Evolutionary conservation across 2,113 vertebrate genomes (phyloP).

Genomic region (Lepus europaeus): DNA sequence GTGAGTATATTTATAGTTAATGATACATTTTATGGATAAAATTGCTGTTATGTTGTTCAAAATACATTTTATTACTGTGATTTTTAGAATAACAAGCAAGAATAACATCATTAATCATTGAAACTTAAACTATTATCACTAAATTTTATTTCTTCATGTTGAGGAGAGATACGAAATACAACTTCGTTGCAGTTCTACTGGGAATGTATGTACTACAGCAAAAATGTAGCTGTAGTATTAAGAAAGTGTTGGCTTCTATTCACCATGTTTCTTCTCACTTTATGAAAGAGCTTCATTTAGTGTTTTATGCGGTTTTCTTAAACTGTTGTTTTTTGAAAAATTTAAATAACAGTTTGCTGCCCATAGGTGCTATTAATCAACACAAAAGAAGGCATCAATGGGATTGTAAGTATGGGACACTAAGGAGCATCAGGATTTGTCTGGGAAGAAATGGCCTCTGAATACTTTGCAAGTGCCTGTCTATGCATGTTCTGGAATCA

Average conservation of each 20-base stretch:
- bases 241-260: not conserved
- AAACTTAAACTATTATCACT: conserved; percentile 5
- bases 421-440: not conserved
- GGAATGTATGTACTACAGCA: not conserved
- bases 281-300: not conserved
- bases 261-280: not conserved
- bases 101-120: not conserved
- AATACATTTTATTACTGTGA: not conserved
- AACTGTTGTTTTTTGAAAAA: not conserved
- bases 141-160: not conserved
- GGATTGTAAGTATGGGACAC: not conserved
- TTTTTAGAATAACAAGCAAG: not conserved
- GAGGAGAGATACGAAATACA: not conserved
- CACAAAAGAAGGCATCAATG: not conserved
- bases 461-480: not conserved
- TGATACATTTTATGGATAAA: conserved; percentile 15
- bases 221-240: not conserved
- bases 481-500: not conserved
- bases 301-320: not conserved
- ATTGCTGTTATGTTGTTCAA: not conserved
- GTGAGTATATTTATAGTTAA: not conserved
- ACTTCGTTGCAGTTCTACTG: not conserved
- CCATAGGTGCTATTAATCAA: not conserved
- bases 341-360: not conserved
- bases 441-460: not conserved